Conservation (phyloP, 2,113 vertebrate genomes). For the Speoplatyrhinus poulsoni region DNA sequence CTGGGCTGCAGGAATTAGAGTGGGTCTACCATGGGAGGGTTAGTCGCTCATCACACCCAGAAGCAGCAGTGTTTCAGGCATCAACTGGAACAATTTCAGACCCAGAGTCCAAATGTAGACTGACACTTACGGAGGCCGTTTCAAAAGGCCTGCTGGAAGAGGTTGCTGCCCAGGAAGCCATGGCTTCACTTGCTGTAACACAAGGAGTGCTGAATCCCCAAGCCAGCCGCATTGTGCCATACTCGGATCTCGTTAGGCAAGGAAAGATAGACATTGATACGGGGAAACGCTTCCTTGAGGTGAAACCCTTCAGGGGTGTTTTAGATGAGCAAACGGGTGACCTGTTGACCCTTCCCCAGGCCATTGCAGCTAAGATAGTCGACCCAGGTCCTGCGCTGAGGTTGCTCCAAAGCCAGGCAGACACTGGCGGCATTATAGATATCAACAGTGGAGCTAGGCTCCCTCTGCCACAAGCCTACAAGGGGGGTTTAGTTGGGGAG, state of each 20-base stretch:
- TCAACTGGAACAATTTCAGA: slow-evolving; percentile 70
- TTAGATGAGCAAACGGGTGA: slow-evolving; percentile 58
- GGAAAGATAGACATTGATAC: slow-evolving; percentile 89
- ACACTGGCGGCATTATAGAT: slow-evolving; percentile 84
- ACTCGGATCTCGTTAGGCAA: slow-evolving; percentile 85
- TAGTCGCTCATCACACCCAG: slow-evolving; percentile 67
- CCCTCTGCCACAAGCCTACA: slow-evolving; percentile 76
- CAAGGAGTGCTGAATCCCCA: slow-evolving; percentile 82
- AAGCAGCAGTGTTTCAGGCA: slow-evolving; percentile 75
- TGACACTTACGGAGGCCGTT: slow-evolving; percentile 77
- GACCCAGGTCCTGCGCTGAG: slow-evolving; percentile 77
- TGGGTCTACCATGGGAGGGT: slow-evolving; percentile 66
- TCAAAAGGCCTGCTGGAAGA: slow-evolving; percentile 75
- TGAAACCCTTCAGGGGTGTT: slow-evolving; percentile 82
- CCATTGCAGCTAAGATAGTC: slow-evolving; percentile 73
- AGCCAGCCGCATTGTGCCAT: slow-evolving; percentile 79
- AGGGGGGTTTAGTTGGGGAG: slow-evolving; percentile 76
- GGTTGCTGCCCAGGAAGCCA: slow-evolving; percentile 54
- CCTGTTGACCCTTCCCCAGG: slow-evolving; percentile 72
- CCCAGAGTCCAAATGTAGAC: slow-evolving; percentile 66
- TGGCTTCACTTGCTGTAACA: slow-evolving; percentile 64
- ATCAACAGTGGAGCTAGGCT: slow-evolving; percentile 76
- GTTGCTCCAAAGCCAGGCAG: slow-evolving; percentile 85
- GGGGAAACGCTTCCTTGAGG: slow-evolving; percentile 87
- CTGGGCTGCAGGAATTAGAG: slow-evolving; percentile 80